A percentile compares a stretch with the other conserved stretches of the same genome.
These are phyloP conservation scores for Nymphalis c-album DNA, from an alignment of 2,888 invertebrate species.

Conservation along the genomic window DNA sequence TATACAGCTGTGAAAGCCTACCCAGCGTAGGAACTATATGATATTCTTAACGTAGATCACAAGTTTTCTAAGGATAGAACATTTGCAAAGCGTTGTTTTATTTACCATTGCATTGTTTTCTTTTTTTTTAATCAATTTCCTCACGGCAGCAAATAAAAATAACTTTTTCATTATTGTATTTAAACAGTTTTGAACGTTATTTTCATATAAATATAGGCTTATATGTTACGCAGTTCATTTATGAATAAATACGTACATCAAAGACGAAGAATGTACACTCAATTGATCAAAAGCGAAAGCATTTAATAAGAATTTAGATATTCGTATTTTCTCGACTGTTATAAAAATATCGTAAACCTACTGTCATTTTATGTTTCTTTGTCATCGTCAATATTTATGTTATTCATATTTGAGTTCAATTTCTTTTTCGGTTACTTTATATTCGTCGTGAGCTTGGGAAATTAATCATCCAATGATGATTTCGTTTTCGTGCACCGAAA, in stretches of 20 bases:
- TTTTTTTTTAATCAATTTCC: too few relatives aligned
- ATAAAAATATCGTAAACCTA: conserved; percentile 47
- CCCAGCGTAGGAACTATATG: too few relatives aligned
- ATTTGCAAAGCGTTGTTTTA: too few relatives aligned
- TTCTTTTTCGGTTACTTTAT: conserved; percentile 31
- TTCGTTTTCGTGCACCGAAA: conserved; percentile 43
- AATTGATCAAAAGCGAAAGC: conserved; percentile 51
- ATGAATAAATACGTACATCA: neutral
- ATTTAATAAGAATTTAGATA: conserved; percentile 48
- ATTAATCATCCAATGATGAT: conserved; percentile 45
- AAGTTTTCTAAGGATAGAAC: too few relatives aligned
- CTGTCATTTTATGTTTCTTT: conserved; percentile 20
- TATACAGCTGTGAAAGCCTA: too few relatives aligned
- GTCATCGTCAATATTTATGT: conserved; percentile 25
- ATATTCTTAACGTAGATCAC: too few relatives aligned
- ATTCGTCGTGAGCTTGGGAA: conserved; percentile 35
- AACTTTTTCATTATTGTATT: too few relatives aligned
- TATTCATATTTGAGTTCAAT: conserved; percentile 25
- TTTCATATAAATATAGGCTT: neutral
- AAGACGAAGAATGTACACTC: conserved; percentile 38
- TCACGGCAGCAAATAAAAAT: too few relatives aligned
- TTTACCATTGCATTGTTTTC: too few relatives aligned
- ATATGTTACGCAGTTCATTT: neutral
- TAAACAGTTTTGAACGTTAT: too few relatives aligned
- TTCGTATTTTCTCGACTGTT: conserved; percentile 45